phyloP scores from a whole-genome alignment of 2,888 invertebrate species.

The Exephanes ischioxanthus region DNA sequence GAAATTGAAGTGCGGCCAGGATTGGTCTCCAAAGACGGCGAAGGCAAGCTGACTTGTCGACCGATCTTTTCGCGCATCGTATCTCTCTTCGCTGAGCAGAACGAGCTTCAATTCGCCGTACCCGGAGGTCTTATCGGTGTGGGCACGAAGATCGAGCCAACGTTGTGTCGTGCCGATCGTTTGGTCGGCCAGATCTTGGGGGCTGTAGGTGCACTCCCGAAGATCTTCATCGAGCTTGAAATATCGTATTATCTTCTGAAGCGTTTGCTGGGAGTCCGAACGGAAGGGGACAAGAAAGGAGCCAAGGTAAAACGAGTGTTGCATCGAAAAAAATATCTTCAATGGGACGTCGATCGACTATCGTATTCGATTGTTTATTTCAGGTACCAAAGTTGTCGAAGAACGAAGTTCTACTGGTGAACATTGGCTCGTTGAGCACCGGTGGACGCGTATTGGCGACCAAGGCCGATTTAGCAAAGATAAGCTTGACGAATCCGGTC shows the following conservation, averaged over 20 bases:
- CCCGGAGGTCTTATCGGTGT: slow-evolving; percentile 99
- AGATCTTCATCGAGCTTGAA: slow-evolving; percentile 99
- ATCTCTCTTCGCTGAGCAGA: slow-evolving; percentile 98
- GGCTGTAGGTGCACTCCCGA: slow-evolving; percentile 97
- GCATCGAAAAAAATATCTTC: background rate
- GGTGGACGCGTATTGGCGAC: slow-evolving; percentile 98
- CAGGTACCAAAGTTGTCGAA: slow-evolving; percentile 94
- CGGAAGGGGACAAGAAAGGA: slow-evolving; percentile 99
- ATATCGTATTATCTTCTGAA: slow-evolving; percentile 98
- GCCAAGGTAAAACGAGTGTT: slow-evolving; percentile 90
- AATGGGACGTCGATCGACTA: background rate
- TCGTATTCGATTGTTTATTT: background rate
- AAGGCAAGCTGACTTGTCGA: slow-evolving; percentile 97
- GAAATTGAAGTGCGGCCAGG: slow-evolving; percentile 99
- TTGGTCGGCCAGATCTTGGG: slow-evolving; percentile 97
- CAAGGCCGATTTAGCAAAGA: slow-evolving; percentile 98
- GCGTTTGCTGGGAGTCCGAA: slow-evolving; percentile 97
- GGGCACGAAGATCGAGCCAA: slow-evolving; percentile 99
- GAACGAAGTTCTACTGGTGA: slow-evolving; percentile 97
- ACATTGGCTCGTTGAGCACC: slow-evolving; percentile 99
- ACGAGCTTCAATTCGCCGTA: slow-evolving; percentile 99
- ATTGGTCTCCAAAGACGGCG: slow-evolving; percentile 97
- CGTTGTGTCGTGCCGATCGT: slow-evolving; percentile 98
- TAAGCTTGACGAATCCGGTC: slow-evolving; percentile 98
- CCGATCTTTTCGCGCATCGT: slow-evolving; percentile 99